Evolutionary conservation across 2,113 vertebrate genomes (phyloP).

Genomic region (Otocyon megalotis): DNA sequence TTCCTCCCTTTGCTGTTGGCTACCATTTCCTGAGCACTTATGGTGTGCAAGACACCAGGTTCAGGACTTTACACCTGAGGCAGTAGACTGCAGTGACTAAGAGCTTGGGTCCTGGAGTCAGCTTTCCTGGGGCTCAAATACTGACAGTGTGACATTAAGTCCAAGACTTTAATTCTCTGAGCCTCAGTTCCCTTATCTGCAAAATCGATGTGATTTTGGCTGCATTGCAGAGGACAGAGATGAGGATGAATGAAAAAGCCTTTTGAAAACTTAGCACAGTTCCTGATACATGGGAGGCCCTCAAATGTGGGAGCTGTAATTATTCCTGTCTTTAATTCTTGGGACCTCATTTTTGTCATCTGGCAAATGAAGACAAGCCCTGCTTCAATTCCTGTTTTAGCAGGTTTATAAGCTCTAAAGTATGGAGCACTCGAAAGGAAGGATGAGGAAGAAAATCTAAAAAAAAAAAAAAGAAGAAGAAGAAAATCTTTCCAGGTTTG

Average conservation of each 20-base stretch:
- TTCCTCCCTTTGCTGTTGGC: background rate
- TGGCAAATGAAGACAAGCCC: background rate
- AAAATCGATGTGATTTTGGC: background rate
- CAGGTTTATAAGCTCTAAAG: background rate
- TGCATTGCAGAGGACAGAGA: background rate
- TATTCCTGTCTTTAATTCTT: background rate
- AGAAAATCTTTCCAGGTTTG: background rate
- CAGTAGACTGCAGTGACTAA: background rate
- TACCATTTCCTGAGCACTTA: background rate
- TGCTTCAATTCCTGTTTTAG: background rate
- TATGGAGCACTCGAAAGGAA: background rate
- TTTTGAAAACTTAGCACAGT: background rate
- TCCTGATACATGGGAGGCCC: background rate
- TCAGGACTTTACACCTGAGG: background rate
- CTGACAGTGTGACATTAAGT: background rate
- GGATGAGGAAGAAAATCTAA: background rate
- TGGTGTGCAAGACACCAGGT: background rate
- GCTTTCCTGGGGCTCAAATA: constrained; percentile 23
- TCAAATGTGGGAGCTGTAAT: background rate
- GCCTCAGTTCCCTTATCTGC: constrained; percentile 17
- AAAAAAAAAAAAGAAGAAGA: background rate
- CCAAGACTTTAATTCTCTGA: background rate
- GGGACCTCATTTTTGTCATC: background rate
- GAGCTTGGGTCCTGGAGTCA: background rate
- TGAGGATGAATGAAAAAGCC: background rate